Base-by-base conservation (phyloP, 2,888 invertebrate genomes). In the Sarcophaga subvicina region DNA sequence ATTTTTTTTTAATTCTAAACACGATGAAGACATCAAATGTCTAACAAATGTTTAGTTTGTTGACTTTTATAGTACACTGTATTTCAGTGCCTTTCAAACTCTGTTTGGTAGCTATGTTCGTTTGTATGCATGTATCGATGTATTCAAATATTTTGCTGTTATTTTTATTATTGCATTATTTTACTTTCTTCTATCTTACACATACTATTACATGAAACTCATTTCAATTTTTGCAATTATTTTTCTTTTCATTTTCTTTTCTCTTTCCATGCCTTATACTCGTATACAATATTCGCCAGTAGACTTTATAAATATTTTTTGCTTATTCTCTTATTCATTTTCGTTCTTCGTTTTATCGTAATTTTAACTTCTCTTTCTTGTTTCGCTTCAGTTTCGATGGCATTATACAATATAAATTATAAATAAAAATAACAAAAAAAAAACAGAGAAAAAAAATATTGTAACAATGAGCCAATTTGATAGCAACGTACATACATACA, bases 161-260 rank as follows among this genome's bases (percentile, higher is more conserved):
- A 37, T 79, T 87, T 62, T 73, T 71, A 66, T 83, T 84, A 87
- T 84, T 87, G 75, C 79, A 80, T 79, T 87, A 87, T 82, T 87
- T 87, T 69, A 82, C 79, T 84, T 87, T 82, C 49, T 86, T 54
- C 69, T 87, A 17, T 54, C 6, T 66, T 66, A 54, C 54, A 14
- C 10, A 54, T 14, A 14, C 54, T 54, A 14, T 54, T 54, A 54
- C 54, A 54, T 54, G 54, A 54, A 5, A 54, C 12, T 70, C 70
- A 62, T 67, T 76, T 81, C 25, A 60, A 60, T 77, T 62, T 67
- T 49, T 76, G 72, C 54, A 66, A 27, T 73, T 71, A 37, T 78
- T 20, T 60, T 3, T 37, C 60, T 70, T 12, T 69, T 47, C n/a
- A n/a, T n/a, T 70, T 47, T 75, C 20, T 49, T 25, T 25, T 69